A percentile compares a stretch with the other conserved stretches of the same genome.
phyloP scores from a whole-genome alignment of 2,888 invertebrate species.

The Volucella zonaria region DNA sequence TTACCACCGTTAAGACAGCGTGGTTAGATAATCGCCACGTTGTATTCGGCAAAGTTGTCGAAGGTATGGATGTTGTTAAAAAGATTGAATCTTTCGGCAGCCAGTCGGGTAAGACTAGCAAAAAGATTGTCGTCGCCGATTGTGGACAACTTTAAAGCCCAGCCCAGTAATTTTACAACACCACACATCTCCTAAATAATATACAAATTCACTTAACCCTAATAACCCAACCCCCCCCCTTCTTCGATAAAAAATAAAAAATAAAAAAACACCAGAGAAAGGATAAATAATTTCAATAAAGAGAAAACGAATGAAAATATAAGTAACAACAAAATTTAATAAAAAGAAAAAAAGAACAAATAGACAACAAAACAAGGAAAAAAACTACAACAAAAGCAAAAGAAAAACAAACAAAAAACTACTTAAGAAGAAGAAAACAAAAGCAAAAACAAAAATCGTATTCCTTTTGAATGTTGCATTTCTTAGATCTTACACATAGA shows the following conservation, averaged over 20 bases:
- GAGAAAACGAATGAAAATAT: constrained; percentile 61
- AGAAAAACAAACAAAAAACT: constrained; percentile 62
- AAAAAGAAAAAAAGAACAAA: constrained; percentile 47
- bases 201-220: constrained; percentile 59
- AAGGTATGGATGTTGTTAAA: too few species aligned
- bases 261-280: constrained; percentile 20
- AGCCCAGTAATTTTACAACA: too few species aligned
- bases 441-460: constrained; percentile 28
- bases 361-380: constrained; percentile 20
- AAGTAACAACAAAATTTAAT: constrained; percentile 65
- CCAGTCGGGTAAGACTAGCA: too few species aligned
- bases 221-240: too few species aligned
- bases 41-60: too few species aligned
- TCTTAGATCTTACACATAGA: constrained; percentile 28
- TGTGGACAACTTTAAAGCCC: too few species aligned
- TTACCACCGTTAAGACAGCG: too few species aligned
- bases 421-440: constrained; percentile 38
- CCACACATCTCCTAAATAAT: too few species aligned
- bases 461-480: constrained; percentile 59
- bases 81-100: too few species aligned
- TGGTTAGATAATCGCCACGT: too few species aligned
- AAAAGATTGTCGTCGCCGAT: too few species aligned
- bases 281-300: constrained; percentile 47
- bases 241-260: constrained; percentile 52
- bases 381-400: constrained; percentile 55